Evolutionary conservation across 1,140 invertebrate genomes (phyloP), one percentile per base, ranked within the genome.

Genomic region (Eubasilissa regina): DNA sequence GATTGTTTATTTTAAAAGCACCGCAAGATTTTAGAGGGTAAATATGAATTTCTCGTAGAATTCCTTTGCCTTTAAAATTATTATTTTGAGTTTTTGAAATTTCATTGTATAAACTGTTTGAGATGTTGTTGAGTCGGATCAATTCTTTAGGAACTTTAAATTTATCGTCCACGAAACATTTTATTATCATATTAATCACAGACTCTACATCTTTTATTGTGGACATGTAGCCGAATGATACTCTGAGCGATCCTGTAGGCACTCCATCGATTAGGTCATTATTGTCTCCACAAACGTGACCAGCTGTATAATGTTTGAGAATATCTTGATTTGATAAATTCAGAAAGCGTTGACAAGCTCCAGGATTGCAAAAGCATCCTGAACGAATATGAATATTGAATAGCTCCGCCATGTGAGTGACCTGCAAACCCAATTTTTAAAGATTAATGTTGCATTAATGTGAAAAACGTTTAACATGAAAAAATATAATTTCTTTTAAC

Each of bases 291-390:
- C 98, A 99, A 45, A 95, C 92, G 86, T 98, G 98, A 8, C 97
- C 97, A 47, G 93, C 92, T 87, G 95, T 91, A 86, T 93, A 96
- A 85, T 98, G 95, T 19, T 91, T 88, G 81, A 92, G 92, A 77
- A 98, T 89, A 51, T 95, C 92, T 4, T 92, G 85, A 53, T 93
- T 90, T 0, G 91, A 91, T 9, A 97, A 86, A 3, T 90, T 87
- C 25, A 99, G 89, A 85, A 96, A 94, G 47, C 92, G 89, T 87
- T 98, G 95, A 88, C 98, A 99, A 7, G 97, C 96, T 17, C 98
- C 98, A 7, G 97, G 95, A 90, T 99, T 99, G 86, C 98, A 99
- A 86, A 98, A 98, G 86, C 97, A 99, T 0, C 98, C 97, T 3
- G 96, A 97, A 83, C 98, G 91, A 15, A 99, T 85, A 84, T 95